Percentiles rank a stretch among this genome's conserved stretches.
phyloP scores from a whole-genome alignment of 2,888 invertebrate genomes.

The Aquatica leii region DNA sequence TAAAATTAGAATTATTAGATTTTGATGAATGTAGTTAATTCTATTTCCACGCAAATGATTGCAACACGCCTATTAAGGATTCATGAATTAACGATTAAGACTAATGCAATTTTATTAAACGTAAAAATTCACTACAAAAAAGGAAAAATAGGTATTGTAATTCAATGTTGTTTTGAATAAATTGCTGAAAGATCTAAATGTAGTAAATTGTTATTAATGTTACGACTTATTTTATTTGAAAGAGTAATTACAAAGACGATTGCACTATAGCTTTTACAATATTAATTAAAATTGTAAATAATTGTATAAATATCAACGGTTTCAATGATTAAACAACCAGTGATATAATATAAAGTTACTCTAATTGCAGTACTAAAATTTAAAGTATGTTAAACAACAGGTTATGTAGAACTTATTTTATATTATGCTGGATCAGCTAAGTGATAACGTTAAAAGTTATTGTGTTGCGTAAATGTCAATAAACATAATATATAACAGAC shows the following conservation, averaged over 20 bases:
- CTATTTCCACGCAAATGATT: constrained; percentile 4
- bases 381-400: background rate
- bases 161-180: too few relatives aligned
- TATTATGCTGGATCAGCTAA: constrained; percentile 14
- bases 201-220: too few relatives aligned
- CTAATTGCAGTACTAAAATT: too few relatives aligned
- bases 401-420: background rate
- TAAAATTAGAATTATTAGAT: background rate
- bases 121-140: background rate
- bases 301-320: too few relatives aligned
- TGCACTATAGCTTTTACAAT: too few relatives aligned
- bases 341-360: too few relatives aligned
- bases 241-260: too few relatives aligned
- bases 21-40: constrained; percentile 1
- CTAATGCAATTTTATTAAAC: background rate
- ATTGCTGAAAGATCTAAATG: too few relatives aligned
- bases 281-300: too few relatives aligned
- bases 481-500: constrained; percentile 20
- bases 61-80: constrained; percentile 2
- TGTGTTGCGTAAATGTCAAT: constrained; percentile 20
- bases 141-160: too few relatives aligned
- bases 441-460: constrained; percentile 25
- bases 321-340: too few relatives aligned
- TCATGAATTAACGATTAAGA: background rate
- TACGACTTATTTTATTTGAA: too few relatives aligned